phyloP scores from a whole-genome alignment of 2,888 invertebrate species.

The Diabrotica balteata region DNA sequence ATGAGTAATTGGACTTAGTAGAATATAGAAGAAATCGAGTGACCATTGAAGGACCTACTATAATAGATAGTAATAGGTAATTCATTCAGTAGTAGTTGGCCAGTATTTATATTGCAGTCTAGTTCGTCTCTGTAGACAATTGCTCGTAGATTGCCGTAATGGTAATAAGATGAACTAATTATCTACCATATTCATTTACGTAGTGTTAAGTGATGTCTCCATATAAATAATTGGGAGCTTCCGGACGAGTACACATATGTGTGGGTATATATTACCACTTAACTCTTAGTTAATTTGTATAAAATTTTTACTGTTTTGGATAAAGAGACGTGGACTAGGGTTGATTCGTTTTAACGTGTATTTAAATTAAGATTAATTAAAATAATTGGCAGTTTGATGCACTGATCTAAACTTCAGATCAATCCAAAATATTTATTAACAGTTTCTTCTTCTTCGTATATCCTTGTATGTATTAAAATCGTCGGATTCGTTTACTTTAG shows the following conservation, averaged over 20 bases:
- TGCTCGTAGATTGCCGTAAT: conserved; percentile 28
- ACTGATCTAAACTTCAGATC: too few relatives aligned
- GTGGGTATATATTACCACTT: conserved; percentile 45
- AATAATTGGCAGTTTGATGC: too few relatives aligned
- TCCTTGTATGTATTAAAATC: too few relatives aligned
- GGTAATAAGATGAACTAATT: conserved; percentile 43
- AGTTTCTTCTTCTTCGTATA: too few relatives aligned
- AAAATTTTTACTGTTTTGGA: conserved; percentile 29
- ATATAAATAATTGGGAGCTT: conserved; percentile 52
- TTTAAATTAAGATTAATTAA: too few relatives aligned
- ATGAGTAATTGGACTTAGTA: too few relatives aligned
- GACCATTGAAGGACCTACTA: too few relatives aligned
- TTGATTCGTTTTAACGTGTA: not conserved
- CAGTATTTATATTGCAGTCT: not conserved
- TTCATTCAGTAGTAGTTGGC: too few relatives aligned
- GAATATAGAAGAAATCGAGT: too few relatives aligned
- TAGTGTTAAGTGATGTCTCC: conserved; percentile 53
- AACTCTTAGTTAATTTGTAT: conserved; percentile 40
- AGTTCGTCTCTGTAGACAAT: conserved; percentile 6
- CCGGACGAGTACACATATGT: conserved; percentile 42
- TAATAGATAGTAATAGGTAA: too few relatives aligned
- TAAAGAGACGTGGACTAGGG: not conserved
- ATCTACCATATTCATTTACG: conserved; percentile 34
- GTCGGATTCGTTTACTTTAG: too few relatives aligned
- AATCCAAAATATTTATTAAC: too few relatives aligned